Percentiles rank a stretch among this genome's conserved stretches.
phyloP scores from a whole-genome alignment of 2,888 invertebrate species.

The Myathropa florea region DNA sequence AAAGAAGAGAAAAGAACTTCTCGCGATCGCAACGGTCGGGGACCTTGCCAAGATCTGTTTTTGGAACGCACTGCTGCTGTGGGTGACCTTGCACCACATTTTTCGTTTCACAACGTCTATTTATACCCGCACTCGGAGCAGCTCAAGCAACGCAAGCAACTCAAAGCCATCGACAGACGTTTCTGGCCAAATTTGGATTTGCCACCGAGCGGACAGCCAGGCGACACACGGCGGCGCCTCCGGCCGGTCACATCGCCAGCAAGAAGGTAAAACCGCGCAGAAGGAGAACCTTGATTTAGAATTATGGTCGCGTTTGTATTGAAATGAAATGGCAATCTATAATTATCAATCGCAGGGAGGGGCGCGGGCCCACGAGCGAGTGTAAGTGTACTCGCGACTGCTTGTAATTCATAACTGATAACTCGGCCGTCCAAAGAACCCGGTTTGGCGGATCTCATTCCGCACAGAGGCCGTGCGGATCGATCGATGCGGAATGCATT shows the following conservation, averaged over 20 bases:
- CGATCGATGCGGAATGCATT: slow-evolving; percentile 18
- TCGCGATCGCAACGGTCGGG: not conserved
- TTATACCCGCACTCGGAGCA: slow-evolving; percentile 24
- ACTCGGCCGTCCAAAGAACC: not conserved
- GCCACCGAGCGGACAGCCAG: not conserved
- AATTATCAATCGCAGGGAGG: not conserved
- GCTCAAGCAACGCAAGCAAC: too few relatives aligned
- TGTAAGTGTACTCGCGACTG: not conserved
- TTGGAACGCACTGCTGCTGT: slow-evolving; percentile 45
- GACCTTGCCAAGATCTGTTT: slow-evolving; percentile 49
- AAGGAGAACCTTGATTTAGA: slow-evolving; percentile 44
- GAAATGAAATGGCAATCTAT: slow-evolving; percentile 4
- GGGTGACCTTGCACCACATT: slow-evolving; percentile 60
- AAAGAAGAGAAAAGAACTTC: slow-evolving; percentile 18
- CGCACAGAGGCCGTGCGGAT: not conserved
- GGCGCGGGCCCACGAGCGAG: not conserved
- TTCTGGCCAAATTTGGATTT: slow-evolving; percentile 46
- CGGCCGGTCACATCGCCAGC: not conserved
- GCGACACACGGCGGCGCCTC: not conserved
- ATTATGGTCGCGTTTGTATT: slow-evolving; percentile 29
- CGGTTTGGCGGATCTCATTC: slow-evolving; percentile 1
- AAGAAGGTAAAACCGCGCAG: slow-evolving; percentile 5
- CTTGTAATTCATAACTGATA: slow-evolving; percentile 44
- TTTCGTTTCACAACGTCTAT: slow-evolving; percentile 45
- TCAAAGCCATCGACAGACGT: slow-evolving; percentile 7